Evolutionary conservation across 1,140 invertebrate species (phyloP).

Genomic region (Leptonema lineaticorne): DNA sequence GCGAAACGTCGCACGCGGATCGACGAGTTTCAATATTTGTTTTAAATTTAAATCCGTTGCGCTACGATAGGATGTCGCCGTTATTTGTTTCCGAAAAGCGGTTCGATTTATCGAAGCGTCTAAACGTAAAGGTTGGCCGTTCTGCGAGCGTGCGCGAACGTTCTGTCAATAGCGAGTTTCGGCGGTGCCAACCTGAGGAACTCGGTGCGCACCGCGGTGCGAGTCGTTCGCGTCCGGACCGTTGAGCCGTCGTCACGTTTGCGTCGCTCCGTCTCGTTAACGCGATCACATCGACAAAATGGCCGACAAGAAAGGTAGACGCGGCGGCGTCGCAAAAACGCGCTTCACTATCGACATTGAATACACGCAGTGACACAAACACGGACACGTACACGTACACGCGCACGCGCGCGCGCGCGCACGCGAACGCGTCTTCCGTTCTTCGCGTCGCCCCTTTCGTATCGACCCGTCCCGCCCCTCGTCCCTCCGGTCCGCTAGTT

Average conservation of each 20-base stretch:
- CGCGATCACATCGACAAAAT: slow-evolving; percentile 3
- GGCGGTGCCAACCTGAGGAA: no score
- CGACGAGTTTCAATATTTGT: no score
- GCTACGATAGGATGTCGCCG: no score
- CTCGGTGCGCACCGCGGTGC: not conserved
- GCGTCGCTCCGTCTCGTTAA: no score
- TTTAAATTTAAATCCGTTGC: no score
- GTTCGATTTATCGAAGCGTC: not conserved
- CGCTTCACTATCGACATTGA: not conserved
- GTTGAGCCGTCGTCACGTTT: no score
- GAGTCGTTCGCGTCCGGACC: not conserved
- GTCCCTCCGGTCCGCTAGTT: not conserved
- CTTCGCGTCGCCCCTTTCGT: not conserved
- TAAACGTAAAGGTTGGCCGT: not conserved
- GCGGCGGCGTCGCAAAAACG: slow-evolving; percentile 9
- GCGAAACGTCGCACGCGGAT: no score
- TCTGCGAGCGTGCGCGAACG: not conserved
- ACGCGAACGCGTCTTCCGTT: not conserved
- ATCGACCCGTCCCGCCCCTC: not conserved
- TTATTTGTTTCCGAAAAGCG: no score
- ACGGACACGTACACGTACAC: not conserved
- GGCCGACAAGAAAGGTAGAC: slow-evolving; percentile 29
- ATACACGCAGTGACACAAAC: no score
- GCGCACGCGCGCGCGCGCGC: not conserved
- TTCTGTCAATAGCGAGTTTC: not conserved